Conservation (phyloP, 1,140 invertebrate genomes). For the Cepaea nemoralis region DNA sequence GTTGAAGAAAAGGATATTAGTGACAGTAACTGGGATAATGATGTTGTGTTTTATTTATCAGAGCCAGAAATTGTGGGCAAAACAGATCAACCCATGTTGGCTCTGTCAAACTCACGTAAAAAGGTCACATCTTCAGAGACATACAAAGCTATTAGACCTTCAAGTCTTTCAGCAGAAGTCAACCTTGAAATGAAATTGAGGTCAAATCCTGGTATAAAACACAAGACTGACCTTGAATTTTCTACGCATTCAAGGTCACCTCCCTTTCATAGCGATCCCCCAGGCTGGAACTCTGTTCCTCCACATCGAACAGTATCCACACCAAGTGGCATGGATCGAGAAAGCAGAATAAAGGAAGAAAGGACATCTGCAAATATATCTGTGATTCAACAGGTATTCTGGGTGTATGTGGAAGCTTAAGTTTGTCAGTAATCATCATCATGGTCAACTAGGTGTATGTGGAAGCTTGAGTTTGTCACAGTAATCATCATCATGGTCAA, state of each 20-base stretch:
- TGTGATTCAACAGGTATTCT: constrained; percentile 25
- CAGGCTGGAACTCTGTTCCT: constrained; percentile 29
- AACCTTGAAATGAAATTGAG: constrained; percentile 16
- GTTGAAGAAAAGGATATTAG: neutral
- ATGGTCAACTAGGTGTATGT: too few species aligned
- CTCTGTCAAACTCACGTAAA: neutral
- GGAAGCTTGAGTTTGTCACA: too few species aligned
- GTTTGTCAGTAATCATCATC: too few species aligned
- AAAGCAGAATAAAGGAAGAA: neutral
- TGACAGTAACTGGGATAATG: neutral
- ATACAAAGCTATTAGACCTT: neutral
- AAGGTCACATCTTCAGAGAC: neutral
- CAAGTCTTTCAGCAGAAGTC: neutral
- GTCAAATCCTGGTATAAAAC: neutral
- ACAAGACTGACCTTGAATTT: neutral
- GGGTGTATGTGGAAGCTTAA: neutral
- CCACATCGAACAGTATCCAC: constrained; percentile 36
- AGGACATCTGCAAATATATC: neutral
- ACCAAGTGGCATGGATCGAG: constrained; percentile 29
- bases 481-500: too few species aligned
- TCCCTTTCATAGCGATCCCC: constrained; percentile 4
- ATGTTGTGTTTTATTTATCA: constrained; percentile 23
- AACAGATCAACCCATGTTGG: neutral
- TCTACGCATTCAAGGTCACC: neutral
- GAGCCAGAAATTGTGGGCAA: neutral